phyloP scores from a whole-genome alignment of 2,113 vertebrate genomes.

The Tapirus terrestris region DNA sequence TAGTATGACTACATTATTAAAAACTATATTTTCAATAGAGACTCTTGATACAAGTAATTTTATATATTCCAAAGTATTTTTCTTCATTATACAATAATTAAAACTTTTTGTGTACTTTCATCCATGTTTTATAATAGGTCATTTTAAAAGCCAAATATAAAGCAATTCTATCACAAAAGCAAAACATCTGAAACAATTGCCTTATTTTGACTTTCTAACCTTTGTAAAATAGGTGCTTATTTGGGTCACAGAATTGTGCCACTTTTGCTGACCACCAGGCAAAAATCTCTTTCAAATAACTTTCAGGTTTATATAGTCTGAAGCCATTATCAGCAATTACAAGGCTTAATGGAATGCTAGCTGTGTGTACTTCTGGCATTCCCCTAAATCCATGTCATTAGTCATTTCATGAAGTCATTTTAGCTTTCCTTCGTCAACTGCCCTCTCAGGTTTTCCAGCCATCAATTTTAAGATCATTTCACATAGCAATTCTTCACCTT shows the following conservation, averaged over 20 bases:
- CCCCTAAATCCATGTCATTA: not conserved
- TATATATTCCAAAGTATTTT: not conserved
- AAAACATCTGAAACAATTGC: not conserved
- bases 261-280: slow-evolving; percentile 44
- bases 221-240: slow-evolving; percentile 43
- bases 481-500: slow-evolving; percentile 24
- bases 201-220: slow-evolving; percentile 37
- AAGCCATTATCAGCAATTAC: slow-evolving; percentile 53
- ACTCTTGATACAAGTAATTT: not conserved
- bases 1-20: not conserved
- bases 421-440: not conserved
- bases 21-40: not conserved
- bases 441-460: not conserved
- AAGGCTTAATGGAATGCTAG: slow-evolving; percentile 23
- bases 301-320: slow-evolving; percentile 19
- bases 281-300: slow-evolving; percentile 60
- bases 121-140: not conserved
- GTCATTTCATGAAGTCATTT: slow-evolving; percentile 6
- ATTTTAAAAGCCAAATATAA: slow-evolving; percentile 41
- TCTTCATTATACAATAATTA: not conserved
- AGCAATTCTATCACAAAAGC: slow-evolving; percentile 1
- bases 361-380: not conserved
- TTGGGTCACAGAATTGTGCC: not conserved
- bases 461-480: slow-evolving; percentile 30
- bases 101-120: not conserved